Evolutionary conservation across 2,797 vertebrate genomes (phyloP).

Genomic region (Margarornis squamiger): DNA sequence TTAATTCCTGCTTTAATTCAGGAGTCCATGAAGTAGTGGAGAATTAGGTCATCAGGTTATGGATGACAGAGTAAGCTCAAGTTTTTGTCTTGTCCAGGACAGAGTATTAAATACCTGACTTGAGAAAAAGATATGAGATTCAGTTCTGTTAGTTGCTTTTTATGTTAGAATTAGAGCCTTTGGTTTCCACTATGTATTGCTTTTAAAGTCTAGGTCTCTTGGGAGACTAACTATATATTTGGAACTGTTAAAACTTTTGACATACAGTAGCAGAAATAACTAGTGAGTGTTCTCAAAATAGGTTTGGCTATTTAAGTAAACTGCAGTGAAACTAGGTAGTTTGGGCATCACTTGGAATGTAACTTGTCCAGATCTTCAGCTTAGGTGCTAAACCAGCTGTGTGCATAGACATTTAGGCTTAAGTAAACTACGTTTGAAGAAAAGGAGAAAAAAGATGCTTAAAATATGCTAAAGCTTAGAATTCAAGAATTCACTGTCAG

Average conservation of each 20-base stretch:
- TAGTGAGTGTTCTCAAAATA: background rate
- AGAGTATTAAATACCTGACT: background rate
- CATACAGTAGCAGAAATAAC: background rate
- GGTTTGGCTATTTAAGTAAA: background rate
- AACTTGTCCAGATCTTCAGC: background rate
- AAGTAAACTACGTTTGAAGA: background rate
- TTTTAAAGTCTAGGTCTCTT: background rate
- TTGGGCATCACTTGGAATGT: background rate
- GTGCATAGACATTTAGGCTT: background rate
- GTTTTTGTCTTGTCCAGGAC: background rate
- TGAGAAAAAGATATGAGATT: background rate
- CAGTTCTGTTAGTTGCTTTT: background rate
- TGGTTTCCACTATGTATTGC: background rate
- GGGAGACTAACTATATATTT: background rate
- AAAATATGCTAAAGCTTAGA: background rate
- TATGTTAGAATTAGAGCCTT: background rate
- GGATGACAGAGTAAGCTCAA: background rate
- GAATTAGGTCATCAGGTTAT: background rate
- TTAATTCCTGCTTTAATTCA: background rate
- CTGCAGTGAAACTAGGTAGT: background rate
- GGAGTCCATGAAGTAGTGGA: background rate
- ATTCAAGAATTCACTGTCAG: background rate
- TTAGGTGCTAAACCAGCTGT: background rate
- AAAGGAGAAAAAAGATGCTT: background rate
- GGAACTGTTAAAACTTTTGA: constrained; percentile 7